Base-by-base conservation (phyloP, 1,140 invertebrate species). In the Ceratitis capitata region DNA sequence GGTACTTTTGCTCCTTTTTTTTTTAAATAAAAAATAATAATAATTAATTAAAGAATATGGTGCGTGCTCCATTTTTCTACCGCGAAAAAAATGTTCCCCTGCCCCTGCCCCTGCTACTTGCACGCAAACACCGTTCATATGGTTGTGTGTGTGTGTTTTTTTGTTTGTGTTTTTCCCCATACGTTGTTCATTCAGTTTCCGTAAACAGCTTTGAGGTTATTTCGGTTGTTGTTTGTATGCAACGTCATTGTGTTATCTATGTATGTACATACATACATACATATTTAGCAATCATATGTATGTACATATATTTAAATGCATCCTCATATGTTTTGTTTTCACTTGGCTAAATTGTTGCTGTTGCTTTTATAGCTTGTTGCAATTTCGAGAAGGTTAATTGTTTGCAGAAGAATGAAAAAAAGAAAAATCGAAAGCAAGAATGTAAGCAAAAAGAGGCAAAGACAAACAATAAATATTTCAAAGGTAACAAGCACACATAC, bases 351-450 rank as follows among this genome's bases (percentile, higher is more conserved):
- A 78, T 45, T 45, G 19, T 47, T 78, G n/a, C 45, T 78, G 35
- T 19, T 32, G 69, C n/a, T 45, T 26, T 78, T 78, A 19, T 19
- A n/a, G 69, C n/a, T 45, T 26, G 39, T 78, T 78, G 39, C 69
- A 78, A 47, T 45, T 78, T 78, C 39, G 69, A 78, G 69, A 78
- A 78, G 69, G 69, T 78, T 78, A 78, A 78, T 78, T 78, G 39
- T 26, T 23, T 23, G 69, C 69, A 78, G 45, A 10, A 78, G 10
- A 45, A 78, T n/a, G 3, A 45, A 78, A 16, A 78, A 78, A 78
- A 78, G n/a, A 74, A 74, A 78, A 42, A 78, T 69, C 23, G 69
- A 78, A 78, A 78, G 69, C 69, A 78, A 45, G 45, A 45, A 45
- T 45, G 58, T 32, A 19, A 23, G n/a, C 19, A 42, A 26, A 78